These are phyloP conservation scores for Denticeps clupeoides DNA, from an alignment of 2,797 vertebrate species.

Conservation along the genomic window DNA sequence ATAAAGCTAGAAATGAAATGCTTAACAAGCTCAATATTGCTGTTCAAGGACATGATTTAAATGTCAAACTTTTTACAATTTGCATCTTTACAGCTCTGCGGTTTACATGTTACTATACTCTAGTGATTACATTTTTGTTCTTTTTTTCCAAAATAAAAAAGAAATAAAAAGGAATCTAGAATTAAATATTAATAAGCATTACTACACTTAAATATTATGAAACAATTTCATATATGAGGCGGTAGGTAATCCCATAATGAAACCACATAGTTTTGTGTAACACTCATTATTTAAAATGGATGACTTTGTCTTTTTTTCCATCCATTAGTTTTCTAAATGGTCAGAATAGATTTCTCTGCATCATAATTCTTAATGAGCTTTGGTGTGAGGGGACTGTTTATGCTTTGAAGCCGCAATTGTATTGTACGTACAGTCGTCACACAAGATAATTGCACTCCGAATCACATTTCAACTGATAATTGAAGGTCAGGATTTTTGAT, in stretches of 20 bases:
- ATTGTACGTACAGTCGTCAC: background rate
- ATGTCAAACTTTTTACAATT: slow-evolving; percentile 27
- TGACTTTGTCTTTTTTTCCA: no score
- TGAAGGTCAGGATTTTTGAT: slow-evolving; percentile 2
- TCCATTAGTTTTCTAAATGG: no score
- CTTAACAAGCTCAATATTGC: slow-evolving; percentile 46
- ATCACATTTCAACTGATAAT: slow-evolving; percentile 9
- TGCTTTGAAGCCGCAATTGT: background rate
- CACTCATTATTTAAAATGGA: no score
- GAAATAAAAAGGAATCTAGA: no score
- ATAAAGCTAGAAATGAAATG: slow-evolving; percentile 55
- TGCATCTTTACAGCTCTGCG: slow-evolving; percentile 29
- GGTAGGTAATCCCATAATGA: no score
- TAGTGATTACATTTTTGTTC: slow-evolving; percentile 3
- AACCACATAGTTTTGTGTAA: no score
- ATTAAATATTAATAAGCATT: no score
- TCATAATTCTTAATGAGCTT: slow-evolving; percentile 10
- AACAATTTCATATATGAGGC: no score
- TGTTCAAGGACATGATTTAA: slow-evolving; percentile 36
- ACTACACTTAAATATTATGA: no score
- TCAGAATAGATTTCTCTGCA: background rate
- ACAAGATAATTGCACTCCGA: slow-evolving; percentile 10
- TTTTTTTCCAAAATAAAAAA: no score
- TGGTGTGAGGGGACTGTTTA: slow-evolving; percentile 7
- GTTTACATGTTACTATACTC: slow-evolving; percentile 22